phyloP scores from a whole-genome alignment of 2,888 invertebrate species.

The Tuta absoluta region DNA sequence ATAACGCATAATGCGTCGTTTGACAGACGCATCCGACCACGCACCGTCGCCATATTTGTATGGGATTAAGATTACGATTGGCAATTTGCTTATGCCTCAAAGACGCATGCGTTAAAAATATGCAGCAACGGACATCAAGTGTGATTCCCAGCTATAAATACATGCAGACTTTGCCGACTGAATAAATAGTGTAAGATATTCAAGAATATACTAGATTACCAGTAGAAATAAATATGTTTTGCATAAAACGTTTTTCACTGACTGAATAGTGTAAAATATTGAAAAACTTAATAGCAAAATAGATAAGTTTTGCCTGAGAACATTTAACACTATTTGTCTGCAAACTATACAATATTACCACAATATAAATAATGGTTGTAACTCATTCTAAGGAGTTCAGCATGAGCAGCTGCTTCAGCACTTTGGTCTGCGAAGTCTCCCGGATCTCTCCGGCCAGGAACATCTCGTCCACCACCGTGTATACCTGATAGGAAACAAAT shows the following conservation, averaged over 20 bases:
- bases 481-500: conserved; percentile 82
- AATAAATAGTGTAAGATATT: no score
- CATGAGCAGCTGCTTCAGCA: conserved; percentile 98
- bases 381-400: conserved; percentile 95
- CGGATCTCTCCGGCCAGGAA: conserved; percentile 99
- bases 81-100: no score
- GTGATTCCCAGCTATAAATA: no score
- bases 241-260: background rate
- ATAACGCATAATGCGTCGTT: no score
- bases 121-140: no score
- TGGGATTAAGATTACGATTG: no score
- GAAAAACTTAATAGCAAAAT: background rate
- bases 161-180: no score
- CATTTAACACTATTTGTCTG: background rate
- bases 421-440: conserved; percentile 99
- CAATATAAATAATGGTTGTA: background rate
- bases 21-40: no score
- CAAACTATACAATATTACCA: conserved; percentile 1
- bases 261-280: background rate
- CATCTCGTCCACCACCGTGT: conserved; percentile 99
- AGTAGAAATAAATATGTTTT: no score
- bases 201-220: no score
- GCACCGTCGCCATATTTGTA: no score
- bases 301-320: background rate
- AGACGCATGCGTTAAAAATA: no score